These are phyloP conservation scores for Lasioglossum figueresi DNA, from an alignment of 2,888 invertebrate genomes.

Conservation along the genomic window DNA sequence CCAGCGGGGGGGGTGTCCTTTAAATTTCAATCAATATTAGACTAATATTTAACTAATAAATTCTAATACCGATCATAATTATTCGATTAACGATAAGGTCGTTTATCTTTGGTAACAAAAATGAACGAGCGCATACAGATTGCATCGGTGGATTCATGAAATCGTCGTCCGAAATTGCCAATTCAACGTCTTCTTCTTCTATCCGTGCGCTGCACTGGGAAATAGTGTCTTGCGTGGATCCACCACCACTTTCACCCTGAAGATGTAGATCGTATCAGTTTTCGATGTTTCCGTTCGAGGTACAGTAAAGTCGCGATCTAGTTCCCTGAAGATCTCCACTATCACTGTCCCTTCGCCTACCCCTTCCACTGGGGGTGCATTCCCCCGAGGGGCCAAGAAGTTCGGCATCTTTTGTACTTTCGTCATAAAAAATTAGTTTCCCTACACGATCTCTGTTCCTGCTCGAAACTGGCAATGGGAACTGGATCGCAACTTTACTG, in stretches of 20 bases:
- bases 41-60: neutral
- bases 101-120: neutral
- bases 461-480: no score
- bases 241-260: constrained; percentile 73
- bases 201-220: constrained; percentile 86
- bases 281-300: neutral
- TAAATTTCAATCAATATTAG: constrained; percentile 3
- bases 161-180: constrained; percentile 79
- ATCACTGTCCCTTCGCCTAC: no score
- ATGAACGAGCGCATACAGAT: constrained; percentile 66
- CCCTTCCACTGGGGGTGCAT: no score
- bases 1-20: constrained; percentile 77
- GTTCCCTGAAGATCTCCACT: no score
- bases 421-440: no score
- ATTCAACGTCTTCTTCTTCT: constrained; percentile 86
- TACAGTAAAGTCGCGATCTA: no score
- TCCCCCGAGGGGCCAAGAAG: no score
- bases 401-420: no score
- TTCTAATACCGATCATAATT: neutral
- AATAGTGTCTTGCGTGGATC: constrained; percentile 76
- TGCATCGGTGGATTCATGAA: constrained; percentile 69
- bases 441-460: no score
- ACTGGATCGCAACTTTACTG: no score
- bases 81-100: neutral
- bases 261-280: neutral